phyloP scores from a whole-genome alignment of 1,140 invertebrate species.

The Diuraphis noxia region DNA sequence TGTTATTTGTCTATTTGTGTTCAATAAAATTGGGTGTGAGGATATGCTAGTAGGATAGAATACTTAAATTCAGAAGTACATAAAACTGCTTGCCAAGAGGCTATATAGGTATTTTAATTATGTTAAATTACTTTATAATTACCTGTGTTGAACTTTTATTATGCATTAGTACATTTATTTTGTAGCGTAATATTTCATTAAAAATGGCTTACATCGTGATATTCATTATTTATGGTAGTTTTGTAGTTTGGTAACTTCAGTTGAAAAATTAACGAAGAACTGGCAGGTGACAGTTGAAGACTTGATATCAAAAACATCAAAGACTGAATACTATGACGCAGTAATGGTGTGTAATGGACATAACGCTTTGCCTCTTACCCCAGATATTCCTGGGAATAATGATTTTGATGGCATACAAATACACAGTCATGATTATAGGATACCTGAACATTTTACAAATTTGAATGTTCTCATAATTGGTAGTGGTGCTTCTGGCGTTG shows the following conservation, averaged over 20 bases:
- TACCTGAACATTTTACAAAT: constrained; percentile 63
- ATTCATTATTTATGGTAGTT: constrained; percentile 46
- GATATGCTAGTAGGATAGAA: background rate
- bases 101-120: background rate
- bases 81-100: background rate
- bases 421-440: constrained; percentile 73
- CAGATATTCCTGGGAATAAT: constrained; percentile 65
- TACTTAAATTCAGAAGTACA: background rate
- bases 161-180: background rate
- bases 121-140: background rate
- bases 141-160: background rate
- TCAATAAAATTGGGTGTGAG: background rate
- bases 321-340: constrained; percentile 14
- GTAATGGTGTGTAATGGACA: constrained; percentile 60
- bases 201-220: background rate
- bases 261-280: constrained; percentile 60
- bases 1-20: background rate
- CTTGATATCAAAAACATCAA: constrained; percentile 6
- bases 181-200: background rate
- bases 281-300: constrained; percentile 60
- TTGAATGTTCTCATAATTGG: constrained; percentile 71
- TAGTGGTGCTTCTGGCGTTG: constrained; percentile 69
- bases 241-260: constrained; percentile 54
- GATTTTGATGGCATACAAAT: constrained; percentile 66
- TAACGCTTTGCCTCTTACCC: constrained; percentile 68